A percentile compares a stretch with the other conserved stretches of the same genome.
Evolutionary conservation across 1,140 invertebrate genomes (phyloP).

Genomic region (Gonatopus flavifemur): DNA sequence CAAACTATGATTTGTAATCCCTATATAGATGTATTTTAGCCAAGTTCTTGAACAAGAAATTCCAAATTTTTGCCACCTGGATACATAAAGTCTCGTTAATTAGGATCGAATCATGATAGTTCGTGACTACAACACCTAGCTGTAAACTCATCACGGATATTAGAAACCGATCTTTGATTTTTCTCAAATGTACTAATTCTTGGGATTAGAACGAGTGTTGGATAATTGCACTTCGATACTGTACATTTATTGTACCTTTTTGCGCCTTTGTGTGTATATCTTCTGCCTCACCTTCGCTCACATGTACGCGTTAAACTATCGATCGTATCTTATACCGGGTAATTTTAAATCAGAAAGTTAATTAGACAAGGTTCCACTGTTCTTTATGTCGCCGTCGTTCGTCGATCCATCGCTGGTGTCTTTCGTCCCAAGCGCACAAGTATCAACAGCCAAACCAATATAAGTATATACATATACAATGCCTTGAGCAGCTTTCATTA

Average conservation of each 20-base stretch:
- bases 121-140: constrained; percentile 3
- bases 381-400: constrained; percentile 32
- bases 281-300: background rate
- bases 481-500: constrained; percentile 34
- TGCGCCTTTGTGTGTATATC: background rate
- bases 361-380: constrained; percentile 47
- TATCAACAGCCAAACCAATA: too few relatives aligned
- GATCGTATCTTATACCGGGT: constrained; percentile 42
- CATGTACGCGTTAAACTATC: constrained; percentile 17
- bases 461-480: constrained; percentile 3
- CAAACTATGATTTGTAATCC: constrained; percentile 16
- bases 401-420: constrained; percentile 11
- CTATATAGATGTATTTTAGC: constrained; percentile 19
- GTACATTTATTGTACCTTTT: constrained; percentile 6
- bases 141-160: constrained; percentile 16
- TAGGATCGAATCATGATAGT: background rate
- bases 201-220: constrained; percentile 42
- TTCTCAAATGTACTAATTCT: too few relatives aligned
- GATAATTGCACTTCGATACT: constrained; percentile 31
- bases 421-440: too few relatives aligned
- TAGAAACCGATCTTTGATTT: too few relatives aligned
- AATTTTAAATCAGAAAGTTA: constrained; percentile 51
- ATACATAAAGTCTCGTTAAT: background rate
- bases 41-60: constrained; percentile 8
- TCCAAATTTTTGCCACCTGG: constrained; percentile 2